These are phyloP conservation scores for Alectura lathami DNA, from an alignment of 2,113 vertebrate species.

Conservation along the genomic window DNA sequence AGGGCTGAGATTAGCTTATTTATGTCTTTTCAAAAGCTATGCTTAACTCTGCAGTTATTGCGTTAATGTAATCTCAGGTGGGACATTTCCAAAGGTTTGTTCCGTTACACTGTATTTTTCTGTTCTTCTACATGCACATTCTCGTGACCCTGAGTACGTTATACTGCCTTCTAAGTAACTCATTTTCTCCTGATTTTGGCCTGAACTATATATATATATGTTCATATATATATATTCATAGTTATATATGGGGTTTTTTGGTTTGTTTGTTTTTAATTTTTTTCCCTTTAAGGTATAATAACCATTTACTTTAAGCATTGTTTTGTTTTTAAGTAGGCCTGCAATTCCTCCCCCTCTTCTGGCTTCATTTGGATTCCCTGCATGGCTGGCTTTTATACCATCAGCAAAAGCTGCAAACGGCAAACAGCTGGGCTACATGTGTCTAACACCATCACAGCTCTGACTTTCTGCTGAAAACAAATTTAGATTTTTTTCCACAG, in stretches of 20 bases:
- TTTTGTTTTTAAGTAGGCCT: neutral
- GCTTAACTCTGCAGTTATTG: neutral
- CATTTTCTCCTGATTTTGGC: neutral
- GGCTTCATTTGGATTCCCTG: neutral
- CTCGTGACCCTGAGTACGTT: neutral
- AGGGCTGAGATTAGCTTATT: slow-evolving; percentile 18
- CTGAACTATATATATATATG: no score
- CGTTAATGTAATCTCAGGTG: slow-evolving; percentile 29
- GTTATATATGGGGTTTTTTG: neutral
- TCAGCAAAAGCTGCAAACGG: slow-evolving; percentile 18
- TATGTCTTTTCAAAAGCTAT: slow-evolving; percentile 15
- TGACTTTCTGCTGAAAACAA: slow-evolving; percentile 11
- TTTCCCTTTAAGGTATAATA: neutral
- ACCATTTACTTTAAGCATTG: neutral
- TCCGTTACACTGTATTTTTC: neutral
- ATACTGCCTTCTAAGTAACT: neutral
- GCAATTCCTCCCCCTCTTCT: neutral
- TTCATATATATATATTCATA: no score
- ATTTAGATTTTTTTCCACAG: neutral
- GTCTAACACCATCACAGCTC: neutral
- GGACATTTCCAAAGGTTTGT: neutral
- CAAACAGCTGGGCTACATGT: slow-evolving; percentile 17
- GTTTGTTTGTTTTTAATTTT: neutral
- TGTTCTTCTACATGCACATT: neutral
- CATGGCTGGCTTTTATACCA: neutral